Conservation (phyloP, 2,888 invertebrate species). For the Phlogophora meticulosa region DNA sequence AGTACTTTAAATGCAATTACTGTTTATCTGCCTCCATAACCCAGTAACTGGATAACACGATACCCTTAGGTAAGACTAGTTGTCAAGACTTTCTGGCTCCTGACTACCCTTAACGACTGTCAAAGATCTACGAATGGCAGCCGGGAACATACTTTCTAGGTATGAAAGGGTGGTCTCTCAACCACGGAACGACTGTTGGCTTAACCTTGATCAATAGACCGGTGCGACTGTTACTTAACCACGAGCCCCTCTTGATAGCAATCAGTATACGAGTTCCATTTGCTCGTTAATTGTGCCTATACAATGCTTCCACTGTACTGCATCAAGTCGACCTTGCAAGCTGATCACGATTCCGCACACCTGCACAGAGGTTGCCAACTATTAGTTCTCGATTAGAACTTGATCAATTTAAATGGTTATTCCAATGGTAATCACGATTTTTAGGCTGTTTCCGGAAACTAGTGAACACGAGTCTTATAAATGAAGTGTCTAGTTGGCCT, state of each 20-base stretch:
- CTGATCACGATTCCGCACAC: conserved; percentile 79
- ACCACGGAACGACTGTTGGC: background rate
- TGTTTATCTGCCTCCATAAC: too few species aligned
- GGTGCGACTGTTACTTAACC: conserved; percentile 10
- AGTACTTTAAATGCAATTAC: too few species aligned
- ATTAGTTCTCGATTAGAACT: conserved; percentile 45
- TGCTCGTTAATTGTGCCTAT: conserved; percentile 70
- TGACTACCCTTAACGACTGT: too few species aligned
- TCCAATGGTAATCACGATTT: conserved; percentile 31
- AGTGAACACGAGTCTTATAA: background rate
- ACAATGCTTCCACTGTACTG: conserved; percentile 73
- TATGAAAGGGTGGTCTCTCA: background rate
- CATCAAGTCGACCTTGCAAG: conserved; percentile 77
- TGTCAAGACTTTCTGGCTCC: too few species aligned
- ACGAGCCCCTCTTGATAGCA: conserved; percentile 42
- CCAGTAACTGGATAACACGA: too few species aligned
- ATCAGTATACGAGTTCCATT: conserved; percentile 61
- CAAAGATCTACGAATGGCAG: background rate
- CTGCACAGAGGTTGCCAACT: conserved; percentile 66
- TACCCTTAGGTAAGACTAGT: too few species aligned
- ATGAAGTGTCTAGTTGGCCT: conserved; percentile 16
- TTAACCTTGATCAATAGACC: conserved; percentile 26
- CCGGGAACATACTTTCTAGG: background rate
- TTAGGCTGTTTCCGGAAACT: conserved; percentile 25
- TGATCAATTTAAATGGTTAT: conserved; percentile 32